A percentile compares a stretch with the other conserved stretches of the same genome.
These are phyloP conservation scores for Discoglossus pictus DNA, from an alignment of 2,797 vertebrate species.

Conservation along the genomic window DNA sequence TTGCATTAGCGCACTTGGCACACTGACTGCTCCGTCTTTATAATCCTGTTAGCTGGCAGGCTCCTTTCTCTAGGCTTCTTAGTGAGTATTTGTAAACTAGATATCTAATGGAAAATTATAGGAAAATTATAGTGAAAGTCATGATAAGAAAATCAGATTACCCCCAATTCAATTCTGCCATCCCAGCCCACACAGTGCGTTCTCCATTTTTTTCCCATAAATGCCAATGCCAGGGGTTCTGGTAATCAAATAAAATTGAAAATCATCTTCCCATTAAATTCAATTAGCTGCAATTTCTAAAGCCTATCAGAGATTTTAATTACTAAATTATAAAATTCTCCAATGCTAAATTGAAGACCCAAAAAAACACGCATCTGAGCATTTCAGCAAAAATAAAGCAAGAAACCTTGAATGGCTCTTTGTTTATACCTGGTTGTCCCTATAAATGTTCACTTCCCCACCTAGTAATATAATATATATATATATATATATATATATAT, in stretches of 20 bases:
- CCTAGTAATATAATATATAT: no score
- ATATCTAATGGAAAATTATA: slow-evolving; percentile 99
- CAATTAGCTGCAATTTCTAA: slow-evolving; percentile 99
- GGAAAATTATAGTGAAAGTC: slow-evolving; percentile 99
- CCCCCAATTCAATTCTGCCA: slow-evolving; percentile 99
- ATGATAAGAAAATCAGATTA: slow-evolving; percentile 99
- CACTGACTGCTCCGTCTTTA: slow-evolving; percentile 70
- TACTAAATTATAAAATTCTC: slow-evolving; percentile 99
- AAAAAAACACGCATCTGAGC: slow-evolving; percentile 93
- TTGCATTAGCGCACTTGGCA: slow-evolving; percentile 76
- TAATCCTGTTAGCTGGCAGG: slow-evolving; percentile 99
- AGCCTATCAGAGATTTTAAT: slow-evolving; percentile 99
- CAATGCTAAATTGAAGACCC: slow-evolving; percentile 97
- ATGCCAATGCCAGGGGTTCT: slow-evolving; percentile 99
- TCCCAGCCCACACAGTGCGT: slow-evolving; percentile 99
- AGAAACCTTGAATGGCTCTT: slow-evolving; percentile 85
- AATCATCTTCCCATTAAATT: slow-evolving; percentile 99
- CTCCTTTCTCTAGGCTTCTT: slow-evolving; percentile 94
- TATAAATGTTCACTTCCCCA: no score
- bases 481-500: no score
- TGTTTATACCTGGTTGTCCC: slow-evolving; percentile 50
- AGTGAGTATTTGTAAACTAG: slow-evolving; percentile 99
- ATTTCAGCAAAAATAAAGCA: slow-evolving; percentile 77
- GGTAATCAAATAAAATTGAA: slow-evolving; percentile 99
- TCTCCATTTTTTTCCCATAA: slow-evolving; percentile 99